Conservation (phyloP, 2,888 invertebrate species). For the Halocaridina rubra region DNA sequence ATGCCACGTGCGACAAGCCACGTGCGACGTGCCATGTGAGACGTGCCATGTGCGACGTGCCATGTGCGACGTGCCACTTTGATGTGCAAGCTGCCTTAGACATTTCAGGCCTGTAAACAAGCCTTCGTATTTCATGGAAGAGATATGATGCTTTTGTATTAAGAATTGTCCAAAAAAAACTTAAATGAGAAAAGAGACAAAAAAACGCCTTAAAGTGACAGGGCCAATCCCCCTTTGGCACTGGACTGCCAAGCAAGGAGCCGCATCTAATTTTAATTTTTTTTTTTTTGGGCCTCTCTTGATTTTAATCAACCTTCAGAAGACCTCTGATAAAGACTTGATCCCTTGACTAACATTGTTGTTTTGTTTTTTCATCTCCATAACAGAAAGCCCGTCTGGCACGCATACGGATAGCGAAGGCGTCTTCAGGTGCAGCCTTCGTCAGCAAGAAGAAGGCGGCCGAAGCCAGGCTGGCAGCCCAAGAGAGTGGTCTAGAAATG, state of each 20-base stretch:
- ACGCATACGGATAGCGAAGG: conserved; percentile 97
- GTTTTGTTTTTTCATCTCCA: conserved; percentile 17
- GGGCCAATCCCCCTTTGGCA: conserved; percentile 10
- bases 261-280: background rate
- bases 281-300: background rate
- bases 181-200: background rate
- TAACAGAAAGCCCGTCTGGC: conserved; percentile 98
- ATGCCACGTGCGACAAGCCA: no score
- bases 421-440: conserved; percentile 97
- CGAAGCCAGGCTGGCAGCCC: conserved; percentile 92
- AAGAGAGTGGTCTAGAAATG: conserved; percentile 90
- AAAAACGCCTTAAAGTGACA: conserved; percentile 42
- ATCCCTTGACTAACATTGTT: background rate
- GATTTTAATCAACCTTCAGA: no score
- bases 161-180: no score
- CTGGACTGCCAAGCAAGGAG: conserved; percentile 20
- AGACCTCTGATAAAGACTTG: no score
- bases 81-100: no score
- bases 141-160: background rate
- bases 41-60: no score
- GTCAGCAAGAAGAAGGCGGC: conserved; percentile 98
- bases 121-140: conserved; percentile 6
- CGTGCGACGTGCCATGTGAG: no score
- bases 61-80: no score
- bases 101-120: background rate